A percentile compares a stretch with the other conserved stretches of the same genome.
Evolutionary conservation across 2,797 vertebrate genomes (phyloP).

Genomic region (Mormyrus hasselquistii): DNA sequence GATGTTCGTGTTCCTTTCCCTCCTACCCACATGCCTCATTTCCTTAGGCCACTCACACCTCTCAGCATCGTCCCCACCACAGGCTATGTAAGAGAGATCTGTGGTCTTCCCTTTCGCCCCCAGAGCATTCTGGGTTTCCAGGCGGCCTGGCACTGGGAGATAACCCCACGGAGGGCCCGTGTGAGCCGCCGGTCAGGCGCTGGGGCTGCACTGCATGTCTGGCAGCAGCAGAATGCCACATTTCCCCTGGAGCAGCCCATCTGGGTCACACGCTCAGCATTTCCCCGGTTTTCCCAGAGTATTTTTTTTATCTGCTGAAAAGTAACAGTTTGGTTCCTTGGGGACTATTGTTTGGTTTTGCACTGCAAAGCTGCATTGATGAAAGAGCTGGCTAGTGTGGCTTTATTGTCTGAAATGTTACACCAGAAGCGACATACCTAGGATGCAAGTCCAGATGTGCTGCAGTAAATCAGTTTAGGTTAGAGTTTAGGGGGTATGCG

Average conservation of each 20-base stretch:
- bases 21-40: slow-evolving; percentile 18
- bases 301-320: background rate
- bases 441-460: slow-evolving; percentile 8
- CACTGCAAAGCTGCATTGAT: background rate
- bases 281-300: background rate
- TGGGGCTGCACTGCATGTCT: background rate
- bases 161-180: slow-evolving; percentile 7
- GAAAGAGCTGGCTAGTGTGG: background rate
- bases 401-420: slow-evolving; percentile 15
- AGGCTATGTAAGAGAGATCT: slow-evolving; percentile 20
- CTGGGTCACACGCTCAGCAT: background rate
- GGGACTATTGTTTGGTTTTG: background rate
- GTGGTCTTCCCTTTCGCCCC: slow-evolving; percentile 21
- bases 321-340: background rate
- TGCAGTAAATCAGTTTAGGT: background rate
- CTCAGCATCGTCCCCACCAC: background rate
- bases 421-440: background rate
- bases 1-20: slow-evolving; percentile 9
- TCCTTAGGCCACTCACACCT: slow-evolving; percentile 15
- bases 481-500: background rate
- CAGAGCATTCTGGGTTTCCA: slow-evolving; percentile 19
- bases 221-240: background rate
- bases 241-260: background rate
- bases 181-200: background rate
- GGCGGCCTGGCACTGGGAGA: slow-evolving; percentile 12